These are phyloP conservation scores for Cephalopterus ornatus DNA, from an alignment of 2,113 vertebrate species.

Conservation along the genomic window DNA sequence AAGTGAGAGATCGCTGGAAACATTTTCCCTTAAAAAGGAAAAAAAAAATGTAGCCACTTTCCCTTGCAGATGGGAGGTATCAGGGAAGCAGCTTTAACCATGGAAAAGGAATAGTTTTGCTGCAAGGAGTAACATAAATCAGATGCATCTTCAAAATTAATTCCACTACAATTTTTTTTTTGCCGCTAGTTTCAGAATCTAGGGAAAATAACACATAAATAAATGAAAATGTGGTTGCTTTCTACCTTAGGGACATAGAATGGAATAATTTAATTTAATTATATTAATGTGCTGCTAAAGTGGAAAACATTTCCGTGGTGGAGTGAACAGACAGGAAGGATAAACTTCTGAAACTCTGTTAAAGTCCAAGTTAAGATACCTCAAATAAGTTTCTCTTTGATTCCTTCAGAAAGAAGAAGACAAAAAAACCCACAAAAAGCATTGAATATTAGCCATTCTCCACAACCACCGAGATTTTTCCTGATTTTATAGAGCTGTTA, in stretches of 20 bases:
- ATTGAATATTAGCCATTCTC: not conserved
- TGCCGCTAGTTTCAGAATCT: not conserved
- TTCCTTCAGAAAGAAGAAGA: not conserved
- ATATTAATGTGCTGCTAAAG: not conserved
- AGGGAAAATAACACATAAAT: constrained; percentile 32
- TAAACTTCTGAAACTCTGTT: not conserved
- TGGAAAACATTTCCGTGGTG: constrained; percentile 12
- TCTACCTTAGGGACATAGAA: constrained; percentile 8
- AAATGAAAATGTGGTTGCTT: constrained; percentile 3
- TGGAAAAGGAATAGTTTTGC: constrained; percentile 16
- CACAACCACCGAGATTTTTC: not conserved
- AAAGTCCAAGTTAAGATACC: not conserved
- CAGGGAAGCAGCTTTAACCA: not conserved
- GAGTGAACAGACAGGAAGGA: not conserved
- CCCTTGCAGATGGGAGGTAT: constrained; percentile 13
- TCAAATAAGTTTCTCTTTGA: not conserved
- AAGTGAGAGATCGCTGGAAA: not conserved
- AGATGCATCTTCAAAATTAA: constrained; percentile 44
- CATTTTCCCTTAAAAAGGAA: not conserved
- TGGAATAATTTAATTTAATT: constrained; percentile 51
- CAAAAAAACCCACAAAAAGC: rapidly evolving
- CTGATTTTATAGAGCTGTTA: not conserved
- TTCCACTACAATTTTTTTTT: not conserved
- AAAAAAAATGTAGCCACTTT: not conserved
- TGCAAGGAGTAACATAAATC: constrained; percentile 47